Evolutionary conservation across 2,888 invertebrate species (phyloP).

Genomic region (Ophraella communa): DNA sequence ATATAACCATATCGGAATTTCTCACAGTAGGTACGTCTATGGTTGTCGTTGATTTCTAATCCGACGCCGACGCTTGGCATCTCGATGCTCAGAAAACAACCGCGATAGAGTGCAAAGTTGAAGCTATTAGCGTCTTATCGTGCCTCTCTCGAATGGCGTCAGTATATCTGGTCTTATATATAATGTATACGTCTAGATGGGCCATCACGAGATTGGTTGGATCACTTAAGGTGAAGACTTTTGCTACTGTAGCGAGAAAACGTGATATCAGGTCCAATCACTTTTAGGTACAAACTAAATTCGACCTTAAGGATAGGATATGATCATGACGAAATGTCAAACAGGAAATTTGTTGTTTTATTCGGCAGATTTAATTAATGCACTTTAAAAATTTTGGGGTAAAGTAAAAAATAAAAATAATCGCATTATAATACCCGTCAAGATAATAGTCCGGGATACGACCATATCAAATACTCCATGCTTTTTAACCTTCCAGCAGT

Average conservation of each 20-base stretch:
- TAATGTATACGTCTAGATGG: constrained; percentile 58
- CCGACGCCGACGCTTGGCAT: constrained; percentile 41
- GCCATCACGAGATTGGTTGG: constrained; percentile 54
- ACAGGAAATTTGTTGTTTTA: no score
- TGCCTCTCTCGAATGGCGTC: constrained; percentile 60
- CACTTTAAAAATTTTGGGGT: no score
- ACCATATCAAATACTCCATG: no score
- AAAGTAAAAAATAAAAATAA: no score
- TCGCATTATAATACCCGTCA: no score
- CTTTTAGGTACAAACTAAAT: constrained; percentile 13
- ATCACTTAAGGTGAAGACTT: constrained; percentile 50
- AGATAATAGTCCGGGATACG: no score
- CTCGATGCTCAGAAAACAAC: constrained; percentile 42
- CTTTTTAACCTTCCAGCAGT: no score
- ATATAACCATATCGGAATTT: no score
- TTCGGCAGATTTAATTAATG: no score
- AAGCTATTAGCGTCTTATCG: constrained; percentile 67
- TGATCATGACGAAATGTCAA: no score
- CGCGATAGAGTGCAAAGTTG: constrained; percentile 67
- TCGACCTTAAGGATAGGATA: constrained; percentile 12
- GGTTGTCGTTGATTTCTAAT: not conserved
- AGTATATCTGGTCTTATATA: constrained; percentile 62
- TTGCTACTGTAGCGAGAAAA: constrained; percentile 32
- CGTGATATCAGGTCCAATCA: constrained; percentile 27
- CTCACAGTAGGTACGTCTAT: constrained; percentile 9